phyloP scores from a whole-genome alignment of 2,797 vertebrate genomes.

The Gadopsis bispinosus region DNA sequence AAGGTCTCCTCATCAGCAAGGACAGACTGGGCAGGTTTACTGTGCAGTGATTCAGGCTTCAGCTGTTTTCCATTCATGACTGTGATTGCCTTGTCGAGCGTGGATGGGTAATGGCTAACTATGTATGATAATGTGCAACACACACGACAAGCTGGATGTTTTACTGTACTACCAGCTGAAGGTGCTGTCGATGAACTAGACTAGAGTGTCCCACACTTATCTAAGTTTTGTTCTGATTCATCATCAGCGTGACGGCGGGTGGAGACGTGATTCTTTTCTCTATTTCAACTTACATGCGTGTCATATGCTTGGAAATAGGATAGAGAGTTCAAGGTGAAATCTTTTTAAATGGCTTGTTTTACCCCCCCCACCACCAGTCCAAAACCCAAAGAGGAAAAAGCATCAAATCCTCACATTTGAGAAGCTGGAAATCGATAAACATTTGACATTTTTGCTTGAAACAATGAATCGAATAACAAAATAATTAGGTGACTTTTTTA shows the following conservation, averaged over 20 bases:
- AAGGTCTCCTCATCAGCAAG: slow-evolving; percentile 67
- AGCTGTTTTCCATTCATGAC: slow-evolving; percentile 48
- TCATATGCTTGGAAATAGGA: neutral
- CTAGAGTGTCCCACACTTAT: neutral
- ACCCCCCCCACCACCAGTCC: neutral
- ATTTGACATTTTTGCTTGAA: neutral
- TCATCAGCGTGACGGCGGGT: neutral
- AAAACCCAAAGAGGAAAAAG: neutral
- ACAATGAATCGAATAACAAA: neutral
- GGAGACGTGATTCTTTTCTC: neutral
- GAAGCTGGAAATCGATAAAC: neutral
- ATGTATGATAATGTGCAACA: slow-evolving; percentile 23
- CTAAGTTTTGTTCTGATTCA: slow-evolving; percentile 16
- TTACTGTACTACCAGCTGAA: slow-evolving; percentile 6
- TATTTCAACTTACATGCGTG: neutral
- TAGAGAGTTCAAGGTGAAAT: neutral
- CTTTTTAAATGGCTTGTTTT: neutral
- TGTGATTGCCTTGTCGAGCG: slow-evolving; percentile 44
- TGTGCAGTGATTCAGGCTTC: slow-evolving; percentile 56
- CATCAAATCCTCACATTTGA: neutral
- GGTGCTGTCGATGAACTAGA: slow-evolving; percentile 12
- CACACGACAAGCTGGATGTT: slow-evolving; percentile 2
- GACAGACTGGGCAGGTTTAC: slow-evolving; percentile 47
- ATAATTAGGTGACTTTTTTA: too few species aligned
- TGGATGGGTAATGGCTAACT: slow-evolving; percentile 19